Evolutionary conservation across 2,797 vertebrate genomes (phyloP).

Genomic region (Scarus forsteni): DNA sequence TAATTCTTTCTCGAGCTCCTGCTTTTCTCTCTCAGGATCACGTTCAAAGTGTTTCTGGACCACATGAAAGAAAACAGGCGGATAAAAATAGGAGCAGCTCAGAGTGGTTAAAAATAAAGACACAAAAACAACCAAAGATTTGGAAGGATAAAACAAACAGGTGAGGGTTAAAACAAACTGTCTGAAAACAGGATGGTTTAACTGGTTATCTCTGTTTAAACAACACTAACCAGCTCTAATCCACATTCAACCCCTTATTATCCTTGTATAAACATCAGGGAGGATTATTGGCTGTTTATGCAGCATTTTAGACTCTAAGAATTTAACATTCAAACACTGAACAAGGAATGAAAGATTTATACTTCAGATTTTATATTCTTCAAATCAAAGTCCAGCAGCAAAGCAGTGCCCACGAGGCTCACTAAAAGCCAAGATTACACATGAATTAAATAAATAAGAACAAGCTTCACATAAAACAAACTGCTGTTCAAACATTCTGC

Average conservation of each 20-base stretch:
- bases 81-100: slow-evolving; percentile 52
- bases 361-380: no score
- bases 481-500: no score
- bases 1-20: neutral
- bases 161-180: neutral
- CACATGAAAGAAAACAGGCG: slow-evolving; percentile 16
- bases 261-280: neutral
- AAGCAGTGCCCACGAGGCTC: no score
- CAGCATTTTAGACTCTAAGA: no score
- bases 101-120: slow-evolving; percentile 58
- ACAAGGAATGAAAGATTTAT: no score
- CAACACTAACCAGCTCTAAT: neutral
- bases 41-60: slow-evolving; percentile 1
- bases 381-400: no score
- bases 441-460: no score
- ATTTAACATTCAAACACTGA: no score
- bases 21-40: neutral
- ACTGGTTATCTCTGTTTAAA: neutral
- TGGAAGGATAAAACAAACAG: neutral
- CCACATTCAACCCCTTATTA: neutral
- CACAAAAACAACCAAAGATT: neutral
- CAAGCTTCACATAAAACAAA: no score
- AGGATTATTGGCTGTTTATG: no score
- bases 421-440: no score
- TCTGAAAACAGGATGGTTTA: neutral